Conservation (phyloP, 1,140 invertebrate species). For the Chionoecetes opilio region DNA sequence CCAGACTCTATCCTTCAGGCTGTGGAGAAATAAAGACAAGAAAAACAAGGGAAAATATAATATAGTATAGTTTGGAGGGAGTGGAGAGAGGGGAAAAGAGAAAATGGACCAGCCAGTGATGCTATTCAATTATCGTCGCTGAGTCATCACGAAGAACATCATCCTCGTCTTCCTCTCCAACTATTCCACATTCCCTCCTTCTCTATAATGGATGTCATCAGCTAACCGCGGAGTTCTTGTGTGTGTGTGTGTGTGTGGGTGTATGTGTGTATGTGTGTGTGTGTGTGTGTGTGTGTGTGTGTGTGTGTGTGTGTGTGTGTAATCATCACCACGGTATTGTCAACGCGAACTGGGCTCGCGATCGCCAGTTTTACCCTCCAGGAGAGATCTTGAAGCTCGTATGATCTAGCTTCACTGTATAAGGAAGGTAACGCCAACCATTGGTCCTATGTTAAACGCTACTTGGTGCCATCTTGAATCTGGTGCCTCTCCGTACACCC, state of each 20-base stretch:
- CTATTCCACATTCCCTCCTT: neutral
- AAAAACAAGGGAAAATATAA: neutral
- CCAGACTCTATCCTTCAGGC: no score
- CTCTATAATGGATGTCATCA: no score
- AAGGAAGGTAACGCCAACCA: no score
- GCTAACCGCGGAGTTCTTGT: neutral
- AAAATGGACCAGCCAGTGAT: neutral
- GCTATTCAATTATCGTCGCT: constrained; percentile 3
- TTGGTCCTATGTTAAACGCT: no score
- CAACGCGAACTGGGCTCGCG: no score
- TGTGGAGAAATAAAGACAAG: no score
- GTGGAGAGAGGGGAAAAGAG: neutral
- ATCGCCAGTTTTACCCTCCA: no score
- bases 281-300: constrained; percentile 48
- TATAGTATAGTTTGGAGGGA: neutral
- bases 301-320: constrained; percentile 44
- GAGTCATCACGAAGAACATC: neutral
- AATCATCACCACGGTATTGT: no score
- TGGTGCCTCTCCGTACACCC: no score
- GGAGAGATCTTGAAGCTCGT: no score
- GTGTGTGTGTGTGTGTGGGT: neutral
- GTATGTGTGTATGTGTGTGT: constrained; percentile 21
- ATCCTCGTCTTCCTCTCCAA: neutral
- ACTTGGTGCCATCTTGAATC: no score
- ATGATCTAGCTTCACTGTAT: no score